Percentiles rank a stretch among this genome's conserved stretches.
phyloP scores from a whole-genome alignment of 35 echinoderm and acorn worm species.

The Apostichopus parvimensis region DNA sequence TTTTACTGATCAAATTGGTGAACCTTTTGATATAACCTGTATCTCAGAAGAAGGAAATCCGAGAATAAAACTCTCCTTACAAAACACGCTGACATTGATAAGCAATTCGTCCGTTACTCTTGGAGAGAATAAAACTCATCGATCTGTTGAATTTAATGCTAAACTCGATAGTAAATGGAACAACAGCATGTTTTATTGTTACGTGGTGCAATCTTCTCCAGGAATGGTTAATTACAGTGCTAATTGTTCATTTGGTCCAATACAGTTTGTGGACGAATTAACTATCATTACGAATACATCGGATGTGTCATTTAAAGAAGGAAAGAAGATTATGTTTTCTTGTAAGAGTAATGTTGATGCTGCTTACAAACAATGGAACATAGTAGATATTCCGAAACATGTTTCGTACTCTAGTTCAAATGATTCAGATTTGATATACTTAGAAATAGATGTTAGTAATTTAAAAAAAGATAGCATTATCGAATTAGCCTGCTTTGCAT shows the following conservation, averaged over 20 bases:
- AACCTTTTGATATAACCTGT: background rate
- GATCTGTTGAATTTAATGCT: background rate
- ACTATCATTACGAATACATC: background rate
- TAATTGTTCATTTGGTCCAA: background rate
- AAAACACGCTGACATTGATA: background rate
- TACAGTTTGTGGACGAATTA: background rate
- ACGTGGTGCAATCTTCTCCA: background rate
- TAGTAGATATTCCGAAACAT: background rate
- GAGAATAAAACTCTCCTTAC: background rate
- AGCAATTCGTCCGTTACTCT: background rate
- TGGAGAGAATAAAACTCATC: background rate
- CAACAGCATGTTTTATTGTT: background rate
- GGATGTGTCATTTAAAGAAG: background rate
- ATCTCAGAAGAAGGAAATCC: background rate
- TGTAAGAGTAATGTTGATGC: background rate
- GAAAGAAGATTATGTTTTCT: background rate
- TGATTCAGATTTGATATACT: background rate
- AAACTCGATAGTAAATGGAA: conserved; percentile 2
- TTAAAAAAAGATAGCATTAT: background rate
- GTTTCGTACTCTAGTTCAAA: background rate
- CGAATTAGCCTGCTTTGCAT: background rate
- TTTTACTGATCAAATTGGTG: conserved; percentile 7
- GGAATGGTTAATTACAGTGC: background rate
- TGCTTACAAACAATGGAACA: background rate
- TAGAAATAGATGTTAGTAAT: background rate